These are phyloP conservation scores for Neogale vison DNA, from an alignment of 2,113 vertebrate genomes.

Conservation along the genomic window DNA sequence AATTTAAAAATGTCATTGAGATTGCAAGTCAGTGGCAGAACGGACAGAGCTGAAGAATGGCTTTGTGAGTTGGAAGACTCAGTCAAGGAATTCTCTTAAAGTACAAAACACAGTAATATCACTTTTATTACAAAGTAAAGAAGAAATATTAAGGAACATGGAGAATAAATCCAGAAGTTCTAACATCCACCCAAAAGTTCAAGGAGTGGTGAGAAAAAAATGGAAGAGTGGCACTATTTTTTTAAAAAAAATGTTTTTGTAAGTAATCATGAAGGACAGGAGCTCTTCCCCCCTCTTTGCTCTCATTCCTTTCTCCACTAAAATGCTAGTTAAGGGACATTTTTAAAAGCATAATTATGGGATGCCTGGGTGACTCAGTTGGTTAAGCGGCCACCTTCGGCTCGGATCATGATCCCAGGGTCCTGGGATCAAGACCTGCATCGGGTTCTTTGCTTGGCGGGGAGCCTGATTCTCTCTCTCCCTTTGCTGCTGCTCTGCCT, in stretches of 20 bases:
- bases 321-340: background rate
- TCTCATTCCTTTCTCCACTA: background rate
- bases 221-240: background rate
- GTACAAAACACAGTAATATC: background rate
- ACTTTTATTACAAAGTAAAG: background rate
- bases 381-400: too few species aligned
- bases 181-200: background rate
- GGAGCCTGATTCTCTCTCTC: too few species aligned
- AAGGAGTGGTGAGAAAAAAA: background rate
- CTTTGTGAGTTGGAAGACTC: background rate
- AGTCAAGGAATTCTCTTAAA: background rate
- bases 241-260: background rate
- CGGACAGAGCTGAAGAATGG: background rate
- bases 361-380: too few species aligned
- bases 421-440: too few species aligned
- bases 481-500: too few species aligned
- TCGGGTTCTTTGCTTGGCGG: too few species aligned
- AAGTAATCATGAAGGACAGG: background rate
- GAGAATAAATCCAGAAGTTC: background rate
- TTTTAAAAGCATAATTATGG: background rate
- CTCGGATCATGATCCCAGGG: too few species aligned
- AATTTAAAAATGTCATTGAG: background rate
- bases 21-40: background rate
- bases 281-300: background rate
- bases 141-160: background rate